Percentiles rank a stretch among this genome's conserved stretches.
Evolutionary conservation across 2,113 vertebrate genomes (phyloP).

Genomic region (Mesocricetus auratus): DNA sequence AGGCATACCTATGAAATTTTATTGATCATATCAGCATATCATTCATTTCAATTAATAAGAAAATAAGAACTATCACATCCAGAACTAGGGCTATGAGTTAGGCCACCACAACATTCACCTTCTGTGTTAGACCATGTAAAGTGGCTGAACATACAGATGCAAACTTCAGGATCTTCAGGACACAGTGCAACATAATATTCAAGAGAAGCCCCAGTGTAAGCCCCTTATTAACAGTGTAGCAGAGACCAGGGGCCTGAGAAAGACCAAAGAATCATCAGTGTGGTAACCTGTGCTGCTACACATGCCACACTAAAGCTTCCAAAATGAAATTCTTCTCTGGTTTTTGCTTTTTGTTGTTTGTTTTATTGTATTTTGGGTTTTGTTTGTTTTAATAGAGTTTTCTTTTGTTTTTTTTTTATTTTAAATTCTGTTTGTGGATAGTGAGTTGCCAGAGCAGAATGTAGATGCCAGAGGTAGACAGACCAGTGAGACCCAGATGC

Average conservation of each 20-base stretch:
- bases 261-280: too few relatives aligned
- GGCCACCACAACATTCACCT: too few relatives aligned
- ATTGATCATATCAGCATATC: not conserved
- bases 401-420: not conserved
- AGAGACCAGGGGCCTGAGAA: too few relatives aligned
- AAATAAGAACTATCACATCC: not conserved
- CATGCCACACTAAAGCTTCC: not conserved
- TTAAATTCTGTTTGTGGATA: not conserved
- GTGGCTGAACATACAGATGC: too few relatives aligned
- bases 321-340: not conserved
- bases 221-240: too few relatives aligned
- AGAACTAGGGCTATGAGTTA: too few relatives aligned
- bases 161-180: too few relatives aligned
- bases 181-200: too few relatives aligned
- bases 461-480: not conserved
- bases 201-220: too few relatives aligned
- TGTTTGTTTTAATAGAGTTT: not conserved
- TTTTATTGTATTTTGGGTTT: not conserved
- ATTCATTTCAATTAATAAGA: not conserved
- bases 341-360: too few relatives aligned
- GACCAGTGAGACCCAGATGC: not conserved
- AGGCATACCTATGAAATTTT: not conserved
- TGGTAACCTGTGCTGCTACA: not conserved
- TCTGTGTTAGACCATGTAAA: too few relatives aligned
- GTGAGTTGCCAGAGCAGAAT: not conserved